Conservation (phyloP, 2,888 invertebrate genomes). For the Corythucha ciliata region DNA sequence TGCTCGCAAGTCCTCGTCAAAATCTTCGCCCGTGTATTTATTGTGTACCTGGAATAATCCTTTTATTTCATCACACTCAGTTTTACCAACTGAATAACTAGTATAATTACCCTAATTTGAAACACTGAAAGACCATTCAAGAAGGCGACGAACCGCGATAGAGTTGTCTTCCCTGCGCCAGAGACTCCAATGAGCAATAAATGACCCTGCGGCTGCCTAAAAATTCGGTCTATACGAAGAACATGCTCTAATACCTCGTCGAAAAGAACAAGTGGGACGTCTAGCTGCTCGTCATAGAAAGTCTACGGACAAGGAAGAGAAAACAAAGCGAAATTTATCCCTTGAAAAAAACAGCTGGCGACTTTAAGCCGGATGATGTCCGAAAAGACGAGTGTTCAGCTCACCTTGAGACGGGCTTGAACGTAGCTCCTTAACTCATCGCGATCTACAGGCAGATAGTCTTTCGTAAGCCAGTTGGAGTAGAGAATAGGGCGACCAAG, state of each 20-base stretch:
- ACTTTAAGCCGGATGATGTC: too few species aligned
- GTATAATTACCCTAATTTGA: conserved; percentile 87
- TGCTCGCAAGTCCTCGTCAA: conserved; percentile 94
- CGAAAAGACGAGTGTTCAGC: background rate
- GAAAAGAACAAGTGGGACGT: conserved; percentile 94
- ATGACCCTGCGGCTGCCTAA: conserved; percentile 98
- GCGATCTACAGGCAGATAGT: conserved; percentile 92
- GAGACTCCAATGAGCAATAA: conserved; percentile 95
- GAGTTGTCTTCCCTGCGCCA: conserved; percentile 97
- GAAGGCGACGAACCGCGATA: conserved; percentile 99
- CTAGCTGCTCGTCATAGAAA: conserved; percentile 98
- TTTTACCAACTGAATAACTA: too few species aligned
- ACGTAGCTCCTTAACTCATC: conserved; percentile 94
- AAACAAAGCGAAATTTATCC: background rate
- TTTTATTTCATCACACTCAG: background rate
- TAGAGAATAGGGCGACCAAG: conserved; percentile 91
- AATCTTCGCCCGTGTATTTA: conserved; percentile 97
- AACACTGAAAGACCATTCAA: conserved; percentile 99
- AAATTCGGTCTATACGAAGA: conserved; percentile 94
- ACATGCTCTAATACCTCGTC: conserved; percentile 99
- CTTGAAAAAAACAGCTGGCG: background rate
- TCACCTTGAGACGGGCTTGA: conserved; percentile 84
- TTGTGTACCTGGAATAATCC: conserved; percentile 72
- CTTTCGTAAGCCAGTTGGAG: conserved; percentile 98
- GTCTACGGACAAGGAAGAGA: conserved; percentile 50